Evolutionary conservation across 2,797 vertebrate genomes (phyloP).

Genomic region (Cyprinodon diabolis): DNA sequence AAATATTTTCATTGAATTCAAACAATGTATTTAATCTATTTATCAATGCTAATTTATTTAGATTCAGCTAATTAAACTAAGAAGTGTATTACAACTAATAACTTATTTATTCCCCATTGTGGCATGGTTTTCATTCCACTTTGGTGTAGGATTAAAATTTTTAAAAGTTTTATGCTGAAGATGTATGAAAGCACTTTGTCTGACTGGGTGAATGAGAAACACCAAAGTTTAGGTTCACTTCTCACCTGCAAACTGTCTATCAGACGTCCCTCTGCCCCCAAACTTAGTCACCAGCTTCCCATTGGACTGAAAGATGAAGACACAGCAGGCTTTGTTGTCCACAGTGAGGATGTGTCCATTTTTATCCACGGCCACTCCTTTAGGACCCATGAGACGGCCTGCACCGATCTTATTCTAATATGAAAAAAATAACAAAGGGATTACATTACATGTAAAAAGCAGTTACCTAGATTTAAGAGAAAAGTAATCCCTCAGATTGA

Average conservation of each 20-base stretch:
- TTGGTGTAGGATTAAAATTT: neutral
- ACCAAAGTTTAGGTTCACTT: neutral
- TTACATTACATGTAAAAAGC: neutral
- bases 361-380: slow-evolving; percentile 92
- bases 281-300: slow-evolving; percentile 95
- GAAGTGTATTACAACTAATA: neutral
- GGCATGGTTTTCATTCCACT: neutral
- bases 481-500: neutral
- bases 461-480: neutral
- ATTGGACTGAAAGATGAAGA: slow-evolving; percentile 97
- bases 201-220: neutral
- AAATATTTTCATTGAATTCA: neutral
- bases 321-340: slow-evolving; percentile 97
- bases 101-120: neutral
- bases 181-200: neutral
- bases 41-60: neutral
- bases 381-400: slow-evolving; percentile 93
- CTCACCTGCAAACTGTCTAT: slow-evolving; percentile 93
- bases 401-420: slow-evolving; percentile 92
- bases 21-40: neutral
- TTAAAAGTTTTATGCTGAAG: neutral
- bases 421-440: neutral
- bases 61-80: neutral
- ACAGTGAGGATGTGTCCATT: slow-evolving; percentile 98
- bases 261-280: slow-evolving; percentile 89